These are phyloP conservation scores for Minunthozetes semirufus DNA, from an alignment of 2,888 invertebrate species.

Conservation along the genomic window DNA sequence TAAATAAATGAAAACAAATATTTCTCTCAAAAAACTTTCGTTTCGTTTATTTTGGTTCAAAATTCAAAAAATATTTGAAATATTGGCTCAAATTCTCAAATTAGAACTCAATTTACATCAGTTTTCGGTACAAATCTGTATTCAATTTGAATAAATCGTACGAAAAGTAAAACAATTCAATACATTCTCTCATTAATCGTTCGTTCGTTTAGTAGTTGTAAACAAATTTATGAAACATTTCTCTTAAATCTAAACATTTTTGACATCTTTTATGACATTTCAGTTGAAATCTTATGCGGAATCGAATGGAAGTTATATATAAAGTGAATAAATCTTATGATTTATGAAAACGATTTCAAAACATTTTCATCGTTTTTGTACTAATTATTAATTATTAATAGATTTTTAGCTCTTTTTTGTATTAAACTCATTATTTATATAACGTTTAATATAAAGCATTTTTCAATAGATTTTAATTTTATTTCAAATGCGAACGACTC, in stretches of 20 bases:
- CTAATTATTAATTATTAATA: conserved; percentile 12
- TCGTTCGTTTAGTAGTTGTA: neutral
- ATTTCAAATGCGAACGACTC: neutral
- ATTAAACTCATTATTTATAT: conserved; percentile 13
- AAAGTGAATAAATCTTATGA: neutral
- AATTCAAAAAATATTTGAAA: neutral
- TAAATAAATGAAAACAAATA: too few species aligned
- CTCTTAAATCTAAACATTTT: neutral
- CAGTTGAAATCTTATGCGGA: neutral
- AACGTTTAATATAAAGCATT: neutral
- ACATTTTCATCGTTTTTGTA: neutral
- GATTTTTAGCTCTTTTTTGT: neutral
- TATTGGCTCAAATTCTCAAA: neutral
- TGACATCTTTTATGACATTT: conserved; percentile 3
- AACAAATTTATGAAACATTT: conserved; percentile 2
- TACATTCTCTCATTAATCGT: neutral
- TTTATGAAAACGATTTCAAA: neutral
- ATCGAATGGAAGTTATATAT: conserved; percentile 6
- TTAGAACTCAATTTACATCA: too few species aligned
- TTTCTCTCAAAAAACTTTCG: too few species aligned
- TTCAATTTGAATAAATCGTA: neutral
- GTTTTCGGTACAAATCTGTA: neutral
- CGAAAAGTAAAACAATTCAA: conserved; percentile 8
- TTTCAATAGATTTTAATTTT: neutral
- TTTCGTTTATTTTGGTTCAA: too few species aligned